Percentiles rank a stretch among this genome's conserved stretches.
phyloP scores from a whole-genome alignment of 2,888 invertebrate species.

The Tipula lateralis region DNA sequence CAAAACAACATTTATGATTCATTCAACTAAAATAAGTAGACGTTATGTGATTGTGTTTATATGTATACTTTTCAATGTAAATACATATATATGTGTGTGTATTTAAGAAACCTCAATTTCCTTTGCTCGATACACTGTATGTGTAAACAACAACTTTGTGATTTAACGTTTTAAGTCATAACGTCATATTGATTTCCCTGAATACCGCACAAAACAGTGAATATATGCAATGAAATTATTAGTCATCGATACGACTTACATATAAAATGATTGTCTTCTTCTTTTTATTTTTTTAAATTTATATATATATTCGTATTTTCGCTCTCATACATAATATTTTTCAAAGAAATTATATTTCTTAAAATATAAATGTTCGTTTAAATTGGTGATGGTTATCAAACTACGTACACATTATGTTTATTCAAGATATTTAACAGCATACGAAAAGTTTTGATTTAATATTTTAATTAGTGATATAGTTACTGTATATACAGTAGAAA shows the following conservation, averaged over 20 bases:
- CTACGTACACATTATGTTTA: not conserved
- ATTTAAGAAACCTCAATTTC: not conserved
- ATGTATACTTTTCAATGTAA: not conserved
- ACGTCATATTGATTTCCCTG: not conserved
- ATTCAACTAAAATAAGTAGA: not conserved
- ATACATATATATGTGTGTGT: not conserved
- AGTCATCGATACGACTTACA: not conserved
- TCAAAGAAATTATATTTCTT: slow-evolving; percentile 11
- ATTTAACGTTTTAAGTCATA: not conserved
- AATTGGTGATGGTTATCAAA: not conserved
- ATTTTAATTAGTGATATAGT: not conserved
- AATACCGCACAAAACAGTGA: not conserved
- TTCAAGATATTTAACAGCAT: not conserved
- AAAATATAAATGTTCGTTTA: not conserved
- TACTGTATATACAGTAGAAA: not conserved
- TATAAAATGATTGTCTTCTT: not conserved
- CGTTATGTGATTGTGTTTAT: not conserved
- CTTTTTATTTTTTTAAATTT: not conserved
- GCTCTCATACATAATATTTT: not conserved
- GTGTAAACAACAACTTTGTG: not conserved
- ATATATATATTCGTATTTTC: not conserved
- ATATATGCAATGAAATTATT: not conserved
- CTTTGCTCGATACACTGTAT: not conserved
- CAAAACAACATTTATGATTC: not conserved
- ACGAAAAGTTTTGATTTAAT: not conserved